Base-by-base conservation (phyloP, 2,888 invertebrate species). In the Acronicta leporina region DNA sequence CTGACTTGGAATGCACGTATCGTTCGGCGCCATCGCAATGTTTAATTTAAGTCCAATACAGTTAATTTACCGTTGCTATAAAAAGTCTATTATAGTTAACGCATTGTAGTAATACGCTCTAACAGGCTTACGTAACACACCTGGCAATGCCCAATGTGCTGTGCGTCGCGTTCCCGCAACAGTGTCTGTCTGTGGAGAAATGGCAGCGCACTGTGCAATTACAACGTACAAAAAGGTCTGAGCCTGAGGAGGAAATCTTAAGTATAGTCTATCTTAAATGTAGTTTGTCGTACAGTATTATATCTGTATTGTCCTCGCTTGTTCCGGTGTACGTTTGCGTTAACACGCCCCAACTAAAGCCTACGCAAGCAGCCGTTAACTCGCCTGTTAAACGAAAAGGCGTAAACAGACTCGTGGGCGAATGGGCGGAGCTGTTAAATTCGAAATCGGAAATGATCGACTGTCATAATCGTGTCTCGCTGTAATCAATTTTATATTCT, bases 371-470 rank as follows among this genome's bases (percentile, higher is more conserved):
- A 6, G 68, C 70, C 70, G 63, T 56, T 60, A 61, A 70, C 67
- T 53, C 53, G 52, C 25, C 33, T 33, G 55, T 72, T 63, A 54
- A 54, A 62, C 38, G 62, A 59, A 75, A 80, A 75, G 81, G 77
- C 81, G 77, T 73, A 72, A 73, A 75, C 64, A 68, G 80, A 73
- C 74, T 80, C 65, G 80, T 73, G 75, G 75, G 70, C 66, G 68
- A 74, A 74, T 74, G 72, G 85, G 87, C 82, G 84, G 75, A 69
- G 77, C 77, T 72, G 75, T 74, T 77, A 78, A 42, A 76, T 82
- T 80, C 80, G 68, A 83, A 84, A 83, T 82, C 78, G 78, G 77
- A 85, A 85, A 86, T 87, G 82, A 87, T 88, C 80, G 79, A 76
- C 80, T 84, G 84, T 87, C 88, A 86, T 86, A 83, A 81, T 69